Evolutionary conservation across 2,113 vertebrate species (phyloP), one percentile per base, ranked within the genome.

Genomic region (Chloropsis hardwickii): DNA sequence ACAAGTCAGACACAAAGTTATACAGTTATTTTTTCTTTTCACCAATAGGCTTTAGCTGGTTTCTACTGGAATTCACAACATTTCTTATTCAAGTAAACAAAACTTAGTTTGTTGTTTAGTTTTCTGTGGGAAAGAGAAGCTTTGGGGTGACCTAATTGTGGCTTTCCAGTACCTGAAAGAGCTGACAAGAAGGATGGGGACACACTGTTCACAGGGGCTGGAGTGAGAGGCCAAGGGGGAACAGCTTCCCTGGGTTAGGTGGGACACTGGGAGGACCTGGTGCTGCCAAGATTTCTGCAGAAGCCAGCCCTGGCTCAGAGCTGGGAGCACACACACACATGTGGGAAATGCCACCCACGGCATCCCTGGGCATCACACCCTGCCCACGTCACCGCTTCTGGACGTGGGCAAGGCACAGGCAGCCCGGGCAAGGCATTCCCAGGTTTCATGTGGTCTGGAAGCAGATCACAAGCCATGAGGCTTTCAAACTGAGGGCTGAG

Each of bases 361-460:
- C 11, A 54, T 5, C 13, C 9, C 66, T 1, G 44, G 61, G 89
- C 72, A 56, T 21, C 14, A 2, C 37, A 4, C 58, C 42, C 80
- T 48, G 22, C 94, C 87, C 48, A 3, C 10, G 3, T 27, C 92
- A 72, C 12, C 37, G 8, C 81, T 15, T 2, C 60, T 18, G 90
- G 29, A 35, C 3, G 0, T 4, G 44, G 66, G 83, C 73, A 81
- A 14, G 76, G 70, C 73, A n/a, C 33, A n/a, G 3, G 3, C 50
- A 22, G 86, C 53, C 64, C 42, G 6, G 61, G 4, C 8, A 3
- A 48, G 79, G 39, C 61, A n/a, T 23, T 82, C 65, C 44, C 37
- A 29, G 48, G 65, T 61, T 70, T 78, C 70, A 53, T 79, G 90
- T 87, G 90, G 84, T 89, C 87, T 92, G 92, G 85, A 93, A 74